Percentiles rank a stretch among this genome's conserved stretches.
phyloP scores from a whole-genome alignment of 2,888 invertebrate genomes.

The Drosophila rubida region DNA sequence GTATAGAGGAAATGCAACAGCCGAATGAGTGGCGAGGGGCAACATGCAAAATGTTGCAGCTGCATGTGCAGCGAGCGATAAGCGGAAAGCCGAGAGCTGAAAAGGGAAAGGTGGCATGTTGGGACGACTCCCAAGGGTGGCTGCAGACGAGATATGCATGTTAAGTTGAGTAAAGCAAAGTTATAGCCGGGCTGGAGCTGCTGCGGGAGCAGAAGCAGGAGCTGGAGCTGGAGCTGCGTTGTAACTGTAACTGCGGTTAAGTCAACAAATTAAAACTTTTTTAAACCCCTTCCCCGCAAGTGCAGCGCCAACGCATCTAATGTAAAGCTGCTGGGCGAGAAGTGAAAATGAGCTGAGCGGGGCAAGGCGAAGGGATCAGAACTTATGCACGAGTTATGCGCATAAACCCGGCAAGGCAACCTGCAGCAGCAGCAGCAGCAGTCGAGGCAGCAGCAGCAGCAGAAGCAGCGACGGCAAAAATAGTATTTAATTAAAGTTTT shows the following conservation, averaged over 20 bases:
- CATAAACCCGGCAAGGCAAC: constrained; percentile 55
- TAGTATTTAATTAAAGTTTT: constrained; percentile 79
- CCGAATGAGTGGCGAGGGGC: constrained; percentile 11
- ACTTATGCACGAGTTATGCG: constrained; percentile 78
- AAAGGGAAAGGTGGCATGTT: constrained; percentile 32
- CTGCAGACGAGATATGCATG: constrained; percentile 77
- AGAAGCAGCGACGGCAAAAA: constrained; percentile 72
- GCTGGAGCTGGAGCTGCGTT: constrained; percentile 23
- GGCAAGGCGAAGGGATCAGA: constrained; percentile 25
- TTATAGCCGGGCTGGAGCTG: constrained; percentile 62
- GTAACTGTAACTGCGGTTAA: constrained; percentile 81
- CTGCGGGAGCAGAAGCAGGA: constrained; percentile 14
- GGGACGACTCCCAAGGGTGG: constrained; percentile 57
- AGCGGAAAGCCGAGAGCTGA: constrained; percentile 54
- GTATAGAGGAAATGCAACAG: constrained; percentile 25
- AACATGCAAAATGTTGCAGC: constrained; percentile 67
- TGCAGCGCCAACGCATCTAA: constrained; percentile 32
- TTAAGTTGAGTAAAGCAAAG: constrained; percentile 79
- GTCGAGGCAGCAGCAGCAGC: constrained; percentile 21
- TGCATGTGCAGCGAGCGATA: constrained; percentile 73
- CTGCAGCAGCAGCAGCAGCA: not conserved
- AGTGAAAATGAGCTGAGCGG: constrained; percentile 24
- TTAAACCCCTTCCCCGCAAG: constrained; percentile 21
- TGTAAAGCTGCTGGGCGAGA: constrained; percentile 24
- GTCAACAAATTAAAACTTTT: constrained; percentile 80